Evolutionary conservation across 1,140 invertebrate species (phyloP).

Genomic region (Calephelis nemesis): DNA sequence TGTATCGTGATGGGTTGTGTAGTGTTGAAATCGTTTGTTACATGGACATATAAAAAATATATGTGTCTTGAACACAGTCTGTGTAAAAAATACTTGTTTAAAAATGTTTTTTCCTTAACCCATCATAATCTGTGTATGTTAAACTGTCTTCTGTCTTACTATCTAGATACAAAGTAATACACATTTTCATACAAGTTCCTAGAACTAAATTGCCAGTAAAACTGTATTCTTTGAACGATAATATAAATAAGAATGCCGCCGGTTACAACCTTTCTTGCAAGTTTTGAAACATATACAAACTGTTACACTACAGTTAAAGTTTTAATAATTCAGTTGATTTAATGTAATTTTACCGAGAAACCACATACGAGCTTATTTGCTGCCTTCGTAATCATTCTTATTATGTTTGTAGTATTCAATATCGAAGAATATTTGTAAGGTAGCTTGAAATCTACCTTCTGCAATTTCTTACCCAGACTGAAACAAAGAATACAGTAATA

Average conservation of each 20-base stretch:
- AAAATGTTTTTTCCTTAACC: too few relatives aligned
- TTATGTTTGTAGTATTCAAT: conserved; percentile 32
- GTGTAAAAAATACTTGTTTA: too few relatives aligned
- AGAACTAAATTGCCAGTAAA: conserved; percentile 8
- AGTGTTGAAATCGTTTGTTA: too few relatives aligned
- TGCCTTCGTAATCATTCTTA: conserved; percentile 27
- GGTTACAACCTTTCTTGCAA: conserved; percentile 13
- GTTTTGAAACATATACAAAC: conserved; percentile 10
- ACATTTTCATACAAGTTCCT: neutral
- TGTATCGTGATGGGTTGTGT: too few relatives aligned
- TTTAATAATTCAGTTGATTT: conserved; percentile 66
- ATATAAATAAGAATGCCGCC: conserved; percentile 2
- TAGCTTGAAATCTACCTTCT: too few relatives aligned
- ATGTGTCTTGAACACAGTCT: too few relatives aligned
- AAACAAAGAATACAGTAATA: too few relatives aligned
- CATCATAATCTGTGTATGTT: too few relatives aligned
- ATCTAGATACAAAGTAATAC: neutral
- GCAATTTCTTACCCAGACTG: too few relatives aligned
- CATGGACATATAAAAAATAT: too few relatives aligned
- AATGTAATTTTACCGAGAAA: conserved; percentile 59
- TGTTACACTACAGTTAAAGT: conserved; percentile 38
- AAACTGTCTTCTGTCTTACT: too few relatives aligned
- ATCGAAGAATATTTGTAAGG: neutral
- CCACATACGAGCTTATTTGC: conserved; percentile 49
- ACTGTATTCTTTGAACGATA: conserved; percentile 18